Evolutionary conservation across 2,888 invertebrate genomes (phyloP), one percentile per base, ranked within the genome.

Genomic region (Bhutanitis thaidina): DNA sequence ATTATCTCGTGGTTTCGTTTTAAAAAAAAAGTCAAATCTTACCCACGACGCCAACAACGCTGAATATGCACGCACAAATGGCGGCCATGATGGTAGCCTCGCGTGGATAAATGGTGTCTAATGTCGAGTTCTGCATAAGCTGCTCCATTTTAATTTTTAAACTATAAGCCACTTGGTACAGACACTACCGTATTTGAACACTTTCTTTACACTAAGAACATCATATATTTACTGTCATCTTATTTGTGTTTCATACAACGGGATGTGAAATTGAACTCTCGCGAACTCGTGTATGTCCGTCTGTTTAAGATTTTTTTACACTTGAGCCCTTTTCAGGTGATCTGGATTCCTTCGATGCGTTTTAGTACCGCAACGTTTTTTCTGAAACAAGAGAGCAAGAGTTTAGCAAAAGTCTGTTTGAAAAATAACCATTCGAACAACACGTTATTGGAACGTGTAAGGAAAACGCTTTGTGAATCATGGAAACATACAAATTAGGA

Each of bases 41-140:
- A 96, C 96, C 96, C 53, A 94, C 84, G 54, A 96, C 92, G 54
- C 96, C 96, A 38, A 96, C 89, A 49, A 94, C 79, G 70, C 94
- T 93, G 84, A 96, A 96, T 49, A 95, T 74, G 64, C 95, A 93
- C 32, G 96, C 96, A 75, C 95, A 95, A 50, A 91, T 90, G 25
- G 95, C 95, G 13, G 96, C 96, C 68, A 94, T 88, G 63, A 95
- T 90, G 29, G 96, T 95, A 40, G 94, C 94, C 58, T 92, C 92
- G 60, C 93, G 90, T 14, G 96, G 94, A 74, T 94, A 96, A 57
- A 71, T 65, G 40, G 73, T 62, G 54, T 73, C 64, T 57, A 84
- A 71, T 25, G 71, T 67, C 29, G 67, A 57, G 53, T 70, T 69
- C 20, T 58, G 55, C 44, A 57, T 60, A 30, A 57, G 55, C 13